Evolutionary conservation across 2,797 vertebrate genomes (phyloP).

Genomic region (Thamnophis elegans): DNA sequence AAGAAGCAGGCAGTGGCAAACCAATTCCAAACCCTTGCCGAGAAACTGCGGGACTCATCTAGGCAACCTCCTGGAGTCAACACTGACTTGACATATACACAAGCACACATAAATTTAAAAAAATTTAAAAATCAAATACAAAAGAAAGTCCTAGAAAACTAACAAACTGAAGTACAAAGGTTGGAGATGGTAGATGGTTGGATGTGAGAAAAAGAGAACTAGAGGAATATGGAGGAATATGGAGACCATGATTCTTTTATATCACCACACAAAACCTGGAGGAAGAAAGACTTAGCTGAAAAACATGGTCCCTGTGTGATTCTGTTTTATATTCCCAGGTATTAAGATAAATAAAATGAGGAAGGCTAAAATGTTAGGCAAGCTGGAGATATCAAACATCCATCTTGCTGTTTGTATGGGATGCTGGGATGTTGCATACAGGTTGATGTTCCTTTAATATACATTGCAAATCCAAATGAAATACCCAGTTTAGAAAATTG

Average conservation of each 20-base stretch:
- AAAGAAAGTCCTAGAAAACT: background rate
- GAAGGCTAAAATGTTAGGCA: background rate
- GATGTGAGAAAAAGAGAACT: background rate
- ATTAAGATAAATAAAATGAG: background rate
- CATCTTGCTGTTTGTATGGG: background rate
- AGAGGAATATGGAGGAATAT: too few relatives aligned
- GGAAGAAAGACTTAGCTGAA: background rate
- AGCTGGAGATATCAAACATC: background rate
- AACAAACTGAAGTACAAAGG: background rate
- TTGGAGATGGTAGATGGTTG: background rate
- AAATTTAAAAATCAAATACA: background rate
- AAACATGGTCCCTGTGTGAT: background rate
- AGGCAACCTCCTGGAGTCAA: background rate
- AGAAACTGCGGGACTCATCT: background rate
- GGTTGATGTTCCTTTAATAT: background rate
- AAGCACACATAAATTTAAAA: background rate
- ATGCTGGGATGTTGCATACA: background rate
- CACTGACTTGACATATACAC: background rate
- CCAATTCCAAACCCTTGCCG: background rate
- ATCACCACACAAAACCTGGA: background rate
- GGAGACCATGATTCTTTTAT: background rate
- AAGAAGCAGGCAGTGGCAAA: background rate
- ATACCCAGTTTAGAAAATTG: background rate
- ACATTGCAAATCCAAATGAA: background rate
- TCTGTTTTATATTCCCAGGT: background rate